Base-by-base conservation (phyloP, 1,140 invertebrate genomes). In the Papilio polyxenes region DNA sequence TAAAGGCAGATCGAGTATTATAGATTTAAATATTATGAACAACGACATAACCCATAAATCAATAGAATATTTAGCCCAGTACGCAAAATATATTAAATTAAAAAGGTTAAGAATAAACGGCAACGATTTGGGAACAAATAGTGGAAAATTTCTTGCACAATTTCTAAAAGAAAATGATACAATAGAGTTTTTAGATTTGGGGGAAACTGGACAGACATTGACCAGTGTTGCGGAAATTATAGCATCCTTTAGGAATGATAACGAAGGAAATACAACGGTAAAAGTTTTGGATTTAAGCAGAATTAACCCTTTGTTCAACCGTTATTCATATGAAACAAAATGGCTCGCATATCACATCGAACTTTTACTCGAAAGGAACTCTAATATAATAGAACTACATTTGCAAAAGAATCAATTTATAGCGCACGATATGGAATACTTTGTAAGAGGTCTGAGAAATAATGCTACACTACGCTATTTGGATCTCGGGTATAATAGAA, bases 401-500 rank as follows among this genome's bases (percentile, higher is more conserved):
- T 89, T 96, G 11, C 95, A 96, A 87, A 96, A 96, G 82, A 96
- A 95, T 82, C 86, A 93, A 82, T 94, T 96, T 31, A 93, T 93
- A 40, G 95, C 95, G 0, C 95, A 96, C 74, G 95, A 96, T 84
- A 89, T 96, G 3, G 95, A 96, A 85, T 92, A 91, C 53, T 87
- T 96, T 82, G 83, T 95, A 11, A 83, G 89, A 69, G 95, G 96
- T 37, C 89, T 96, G 72, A 84, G 85, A 56, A 76, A 83, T 10
- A 96, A 96, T 83, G 91, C 87, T 44, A 95, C 94, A 0, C 85
- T 96, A 23, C 79, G 89, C 23, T 89, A 95, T 44, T 86, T 96
- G 10, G 95, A 96, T 91, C 88, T 96, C 17, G 94, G 92, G 4
- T 95, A 89, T 80, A 96, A 96, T 83, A 95, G 90, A 83, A 95